Conservation (phyloP, 2,888 invertebrate species). For the Stratiomys singularior region DNA sequence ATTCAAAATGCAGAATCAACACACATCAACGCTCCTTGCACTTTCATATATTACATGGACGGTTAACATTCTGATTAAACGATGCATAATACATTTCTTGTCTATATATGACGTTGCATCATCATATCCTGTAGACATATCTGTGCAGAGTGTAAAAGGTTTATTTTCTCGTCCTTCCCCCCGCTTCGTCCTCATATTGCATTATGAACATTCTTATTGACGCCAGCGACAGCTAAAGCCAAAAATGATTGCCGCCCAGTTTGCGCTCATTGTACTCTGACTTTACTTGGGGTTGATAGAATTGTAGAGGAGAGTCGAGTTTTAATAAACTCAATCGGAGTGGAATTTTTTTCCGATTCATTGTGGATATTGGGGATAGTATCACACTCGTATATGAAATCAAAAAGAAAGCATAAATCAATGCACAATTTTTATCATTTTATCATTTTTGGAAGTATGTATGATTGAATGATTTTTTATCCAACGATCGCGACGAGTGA, state of each 20-base stretch:
- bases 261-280: conserved; percentile 1
- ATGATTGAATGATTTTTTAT: no score
- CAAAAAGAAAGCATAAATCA: no score
- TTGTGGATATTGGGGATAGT: no score
- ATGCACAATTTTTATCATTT: no score
- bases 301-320: background rate
- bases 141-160: background rate
- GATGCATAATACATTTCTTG: conserved; percentile 45
- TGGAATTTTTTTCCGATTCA: no score
- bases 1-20: conserved; percentile 22
- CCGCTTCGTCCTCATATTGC: background rate
- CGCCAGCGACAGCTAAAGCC: conserved; percentile 11
- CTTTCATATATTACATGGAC: conserved; percentile 36
- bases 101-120: conserved; percentile 15
- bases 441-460: no score
- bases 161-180: no score
- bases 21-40: conserved; percentile 19
- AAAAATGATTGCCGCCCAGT: conserved; percentile 35
- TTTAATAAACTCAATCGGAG: no score
- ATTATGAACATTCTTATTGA: conserved; percentile 1
- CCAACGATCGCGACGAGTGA: no score
- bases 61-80: conserved; percentile 44
- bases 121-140: conserved; percentile 31
- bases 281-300: background rate
- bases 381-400: no score